Base-by-base conservation (phyloP, 2,888 invertebrate species). In the Metacarcinus magister region DNA sequence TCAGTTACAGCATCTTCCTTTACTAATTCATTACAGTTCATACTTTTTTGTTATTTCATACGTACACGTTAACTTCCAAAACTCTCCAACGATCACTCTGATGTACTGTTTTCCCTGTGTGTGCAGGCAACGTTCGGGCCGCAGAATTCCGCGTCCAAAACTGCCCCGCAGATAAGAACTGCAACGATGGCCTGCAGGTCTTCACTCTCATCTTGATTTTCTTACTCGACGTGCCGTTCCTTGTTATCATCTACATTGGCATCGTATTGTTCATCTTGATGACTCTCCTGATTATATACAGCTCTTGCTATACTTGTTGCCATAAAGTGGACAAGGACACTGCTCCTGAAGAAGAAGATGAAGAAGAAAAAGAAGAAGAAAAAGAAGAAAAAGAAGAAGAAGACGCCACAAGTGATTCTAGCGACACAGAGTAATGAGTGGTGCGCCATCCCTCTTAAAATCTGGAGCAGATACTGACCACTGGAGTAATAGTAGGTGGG, bases 241-340 rank as follows among this genome's bases (percentile, higher is more conserved):
- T 93, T 8, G 93, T 93, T 28, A 28, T 93, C 13, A 13, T 75
- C 75, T 93, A 93, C 43, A 19, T 93, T 16, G 67, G 75, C 44
- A 75, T 28, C 75, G 23, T 93, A 39, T 93, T 93, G 32, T 13
- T 75, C 44, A n/a, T 75, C 75, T 39, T 93, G 13, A 93, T 93
- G 44, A 43, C 75, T n/a, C 1, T 93, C 43, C 93, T 93, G 10
- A 60, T 93, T 2, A n/a, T 93, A 2, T 19, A 75, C 75, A 93
- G 43, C 19, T 13, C 75, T 54, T 93, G 93, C 54, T 75, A 75
- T 1, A 23, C 43, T 10, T 75, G 75, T n/a, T 67, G 93, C 44
- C 67, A 93, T 23, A 93, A 75, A 13, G 19, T 93, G 19, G 75
- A 93, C 19, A 19, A 75, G 2, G 93, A 93, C 67, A 92, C 92